Conservation (phyloP, 2,797 vertebrate species). For the Typhlichthys eigenmanni region DNA sequence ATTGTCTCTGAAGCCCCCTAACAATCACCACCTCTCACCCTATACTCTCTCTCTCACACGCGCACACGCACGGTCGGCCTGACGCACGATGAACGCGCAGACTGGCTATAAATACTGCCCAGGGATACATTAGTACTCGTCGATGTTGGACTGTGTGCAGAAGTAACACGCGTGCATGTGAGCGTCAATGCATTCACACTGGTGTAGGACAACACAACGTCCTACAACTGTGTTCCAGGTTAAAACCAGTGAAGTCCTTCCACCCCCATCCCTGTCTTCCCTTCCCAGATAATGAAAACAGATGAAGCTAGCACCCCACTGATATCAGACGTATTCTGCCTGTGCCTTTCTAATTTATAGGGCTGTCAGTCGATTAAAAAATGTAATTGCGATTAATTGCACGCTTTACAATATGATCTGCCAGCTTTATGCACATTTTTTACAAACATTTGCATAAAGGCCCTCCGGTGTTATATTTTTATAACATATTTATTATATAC, state of each 20-base stretch:
- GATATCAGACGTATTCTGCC: too few species aligned
- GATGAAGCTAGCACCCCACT: too few species aligned
- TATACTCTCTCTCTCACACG: not conserved
- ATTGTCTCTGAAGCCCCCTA: conserved; percentile 22
- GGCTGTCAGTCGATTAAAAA: too few species aligned
- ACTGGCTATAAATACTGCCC: conserved; percentile 10
- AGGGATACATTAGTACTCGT: not conserved
- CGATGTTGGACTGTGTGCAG: conserved; percentile 9
- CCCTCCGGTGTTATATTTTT: too few species aligned
- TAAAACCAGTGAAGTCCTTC: not conserved
- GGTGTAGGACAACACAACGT: not conserved
- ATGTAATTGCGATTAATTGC: too few species aligned
- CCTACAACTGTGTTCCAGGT: not conserved
- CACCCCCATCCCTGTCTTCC: too few species aligned
- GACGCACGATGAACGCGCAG: conserved; percentile 8
- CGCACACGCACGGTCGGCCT: conserved; percentile 14
- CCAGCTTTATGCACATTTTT: too few species aligned
- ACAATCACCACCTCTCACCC: not conserved
- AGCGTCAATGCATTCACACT: not conserved
- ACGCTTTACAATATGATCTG: too few species aligned
- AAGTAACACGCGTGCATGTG: conserved; percentile 2
- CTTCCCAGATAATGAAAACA: too few species aligned
- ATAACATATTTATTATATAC: too few species aligned
- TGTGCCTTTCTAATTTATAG: too few species aligned
- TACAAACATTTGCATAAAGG: too few species aligned